These are phyloP conservation scores for Microcebus murinus DNA, from an alignment of 2,113 vertebrate genomes.

Conservation along the genomic window DNA sequence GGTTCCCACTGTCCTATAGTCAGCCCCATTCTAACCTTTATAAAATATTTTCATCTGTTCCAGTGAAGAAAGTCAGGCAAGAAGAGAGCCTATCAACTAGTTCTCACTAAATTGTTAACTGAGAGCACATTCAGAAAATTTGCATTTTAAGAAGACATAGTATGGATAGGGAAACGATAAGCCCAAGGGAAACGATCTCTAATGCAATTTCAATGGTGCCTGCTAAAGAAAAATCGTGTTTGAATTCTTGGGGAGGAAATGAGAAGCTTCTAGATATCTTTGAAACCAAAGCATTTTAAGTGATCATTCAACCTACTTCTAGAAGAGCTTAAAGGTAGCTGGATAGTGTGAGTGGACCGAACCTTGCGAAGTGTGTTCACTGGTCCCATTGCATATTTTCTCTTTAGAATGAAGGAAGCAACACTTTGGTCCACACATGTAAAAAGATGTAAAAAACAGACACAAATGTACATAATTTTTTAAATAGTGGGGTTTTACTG, in stretches of 20 bases:
- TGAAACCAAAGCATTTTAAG: neutral
- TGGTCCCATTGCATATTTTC: neutral
- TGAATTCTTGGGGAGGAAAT: neutral
- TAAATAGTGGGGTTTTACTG: neutral
- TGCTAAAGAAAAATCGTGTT: neutral
- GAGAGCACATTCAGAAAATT: neutral
- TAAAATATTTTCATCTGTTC: neutral
- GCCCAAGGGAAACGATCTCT: neutral
- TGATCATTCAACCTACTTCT: neutral
- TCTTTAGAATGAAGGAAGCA: neutral
- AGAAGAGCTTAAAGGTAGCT: neutral
- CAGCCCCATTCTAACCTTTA: neutral
- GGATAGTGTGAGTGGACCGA: neutral
- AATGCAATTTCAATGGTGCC: neutral
- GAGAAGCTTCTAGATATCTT: neutral
- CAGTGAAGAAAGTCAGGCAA: neutral
- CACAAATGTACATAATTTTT: neutral
- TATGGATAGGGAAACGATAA: neutral
- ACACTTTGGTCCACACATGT: neutral
- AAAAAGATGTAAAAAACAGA: neutral
- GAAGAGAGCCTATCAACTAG: neutral
- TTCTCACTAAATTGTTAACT: neutral
- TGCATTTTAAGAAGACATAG: neutral
- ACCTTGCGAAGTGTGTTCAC: accelerated
- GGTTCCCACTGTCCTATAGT: neutral